These are phyloP conservation scores for Sula dactylatra DNA, from an alignment of 2,113 vertebrate species.

Conservation along the genomic window DNA sequence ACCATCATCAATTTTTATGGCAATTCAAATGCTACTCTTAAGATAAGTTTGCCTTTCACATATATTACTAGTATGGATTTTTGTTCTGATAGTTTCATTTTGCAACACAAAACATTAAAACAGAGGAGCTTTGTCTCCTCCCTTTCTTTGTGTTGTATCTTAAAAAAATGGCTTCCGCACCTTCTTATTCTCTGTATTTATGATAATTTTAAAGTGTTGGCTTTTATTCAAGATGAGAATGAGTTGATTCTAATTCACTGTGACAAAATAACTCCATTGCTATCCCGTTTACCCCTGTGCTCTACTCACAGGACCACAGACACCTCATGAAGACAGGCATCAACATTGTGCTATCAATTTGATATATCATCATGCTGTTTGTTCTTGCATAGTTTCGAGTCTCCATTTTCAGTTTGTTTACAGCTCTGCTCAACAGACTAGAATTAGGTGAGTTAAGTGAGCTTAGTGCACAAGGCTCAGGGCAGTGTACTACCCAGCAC, in stretches of 20 bases:
- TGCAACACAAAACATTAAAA: background rate
- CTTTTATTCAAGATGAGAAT: background rate
- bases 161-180: background rate
- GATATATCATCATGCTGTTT: background rate
- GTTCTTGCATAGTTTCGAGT: background rate
- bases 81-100: background rate
- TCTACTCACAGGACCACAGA: background rate
- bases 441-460: background rate
- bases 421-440: background rate
- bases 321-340: background rate
- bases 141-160: background rate
- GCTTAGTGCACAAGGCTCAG: background rate
- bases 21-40: background rate
- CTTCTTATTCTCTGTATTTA: background rate
- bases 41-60: background rate
- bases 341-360: background rate
- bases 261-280: background rate
- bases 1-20: background rate
- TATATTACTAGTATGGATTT: background rate
- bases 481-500: background rate
- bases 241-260: background rate
- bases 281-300: background rate
- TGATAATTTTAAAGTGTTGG: background rate
- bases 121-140: background rate
- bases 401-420: background rate